Conservation (phyloP, 2,113 vertebrate species). For the Uria lomvia region DNA sequence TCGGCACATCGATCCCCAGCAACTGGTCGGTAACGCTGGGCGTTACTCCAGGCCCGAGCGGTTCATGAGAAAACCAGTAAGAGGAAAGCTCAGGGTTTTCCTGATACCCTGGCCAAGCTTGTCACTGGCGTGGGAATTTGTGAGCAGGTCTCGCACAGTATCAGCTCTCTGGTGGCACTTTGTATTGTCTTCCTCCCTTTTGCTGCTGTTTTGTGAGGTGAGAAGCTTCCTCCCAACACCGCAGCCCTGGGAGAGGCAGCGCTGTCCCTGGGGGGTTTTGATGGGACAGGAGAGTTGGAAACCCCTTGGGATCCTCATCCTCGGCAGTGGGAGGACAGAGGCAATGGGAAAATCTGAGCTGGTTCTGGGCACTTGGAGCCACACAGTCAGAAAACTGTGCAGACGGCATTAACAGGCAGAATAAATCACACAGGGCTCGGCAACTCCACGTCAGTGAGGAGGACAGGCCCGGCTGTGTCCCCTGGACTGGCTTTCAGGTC, state of each 20-base stretch:
- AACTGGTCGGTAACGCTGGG: rapidly evolving
- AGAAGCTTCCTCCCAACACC: not conserved
- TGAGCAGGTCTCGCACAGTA: not conserved
- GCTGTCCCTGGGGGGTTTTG: not conserved
- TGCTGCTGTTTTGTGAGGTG: not conserved
- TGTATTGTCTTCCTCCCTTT: not conserved
- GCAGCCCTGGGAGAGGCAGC: not conserved
- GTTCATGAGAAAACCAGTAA: not conserved
- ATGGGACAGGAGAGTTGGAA: not conserved
- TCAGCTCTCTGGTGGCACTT: not conserved
- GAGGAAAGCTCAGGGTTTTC: not conserved
- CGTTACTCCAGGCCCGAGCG: not conserved
- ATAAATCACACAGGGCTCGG: not conserved
- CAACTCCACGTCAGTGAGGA: not conserved
- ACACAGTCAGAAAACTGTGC: not conserved
- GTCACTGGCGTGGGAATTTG: not conserved
- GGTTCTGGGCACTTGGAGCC: not conserved
- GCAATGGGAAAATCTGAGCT: not conserved
- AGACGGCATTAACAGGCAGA: not conserved
- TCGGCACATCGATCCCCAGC: rapidly evolving
- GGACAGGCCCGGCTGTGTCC: not conserved
- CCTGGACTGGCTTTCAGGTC: not conserved
- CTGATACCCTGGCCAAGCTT: not conserved
- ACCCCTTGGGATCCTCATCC: not conserved
- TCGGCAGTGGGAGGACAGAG: not conserved